Evolutionary conservation across 2,797 vertebrate species (phyloP).

Genomic region (Gambusia yucatana): DNA sequence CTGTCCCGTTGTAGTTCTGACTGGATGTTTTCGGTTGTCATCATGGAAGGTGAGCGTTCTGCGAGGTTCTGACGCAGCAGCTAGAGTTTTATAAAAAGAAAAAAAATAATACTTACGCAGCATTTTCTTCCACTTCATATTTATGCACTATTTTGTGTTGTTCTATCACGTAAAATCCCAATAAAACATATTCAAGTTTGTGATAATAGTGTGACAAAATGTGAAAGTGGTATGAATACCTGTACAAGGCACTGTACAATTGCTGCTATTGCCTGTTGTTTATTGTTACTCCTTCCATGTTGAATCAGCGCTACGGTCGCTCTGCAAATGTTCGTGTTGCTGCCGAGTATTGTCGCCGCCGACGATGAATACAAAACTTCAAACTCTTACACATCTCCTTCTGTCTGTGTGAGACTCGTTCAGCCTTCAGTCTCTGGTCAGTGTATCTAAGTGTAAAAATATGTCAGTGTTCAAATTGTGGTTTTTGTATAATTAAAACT

Average conservation of each 20-base stretch:
- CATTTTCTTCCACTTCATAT: neutral
- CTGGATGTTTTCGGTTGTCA: neutral
- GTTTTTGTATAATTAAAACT: constrained; percentile 21
- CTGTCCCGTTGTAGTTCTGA: neutral
- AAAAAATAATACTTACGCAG: no score
- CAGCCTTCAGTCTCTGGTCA: constrained; percentile 14
- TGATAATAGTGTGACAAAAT: neutral
- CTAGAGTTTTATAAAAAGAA: no score
- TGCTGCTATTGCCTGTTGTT: constrained; percentile 26
- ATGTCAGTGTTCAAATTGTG: constrained; percentile 10
- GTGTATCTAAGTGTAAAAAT: constrained; percentile 27
- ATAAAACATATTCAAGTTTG: neutral
- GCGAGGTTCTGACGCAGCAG: neutral
- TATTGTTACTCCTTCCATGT: constrained; percentile 32
- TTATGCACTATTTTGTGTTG: neutral
- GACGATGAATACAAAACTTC: constrained; percentile 5
- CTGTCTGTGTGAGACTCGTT: constrained; percentile 13
- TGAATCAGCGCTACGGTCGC: constrained; percentile 9
- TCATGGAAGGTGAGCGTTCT: neutral
- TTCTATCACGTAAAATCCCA: neutral
- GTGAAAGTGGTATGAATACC: neutral
- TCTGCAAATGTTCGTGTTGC: constrained; percentile 5
- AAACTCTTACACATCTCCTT: neutral
- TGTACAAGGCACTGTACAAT: constrained; percentile 14
- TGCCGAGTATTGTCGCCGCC: neutral